Percentiles rank a stretch among this genome's conserved stretches.
phyloP scores from a whole-genome alignment of 2,888 invertebrate genomes.

The Glomeris marginata region DNA sequence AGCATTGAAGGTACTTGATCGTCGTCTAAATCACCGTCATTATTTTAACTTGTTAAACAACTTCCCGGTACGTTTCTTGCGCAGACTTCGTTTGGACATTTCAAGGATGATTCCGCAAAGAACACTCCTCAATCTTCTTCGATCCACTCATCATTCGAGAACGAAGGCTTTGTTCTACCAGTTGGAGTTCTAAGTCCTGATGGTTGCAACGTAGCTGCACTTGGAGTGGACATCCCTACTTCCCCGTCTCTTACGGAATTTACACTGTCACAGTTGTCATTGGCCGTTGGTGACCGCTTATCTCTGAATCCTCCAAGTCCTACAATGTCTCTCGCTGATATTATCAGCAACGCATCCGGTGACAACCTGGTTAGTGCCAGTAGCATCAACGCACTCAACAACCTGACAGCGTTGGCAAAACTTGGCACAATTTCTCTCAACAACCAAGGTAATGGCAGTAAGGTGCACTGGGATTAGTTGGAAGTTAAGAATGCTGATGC shows the following conservation, averaged over 20 bases:
- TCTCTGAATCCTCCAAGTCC: slow-evolving; percentile 14
- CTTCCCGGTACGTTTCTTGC: too few species aligned
- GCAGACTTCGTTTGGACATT: slow-evolving; percentile 12
- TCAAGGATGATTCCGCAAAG: slow-evolving; percentile 10
- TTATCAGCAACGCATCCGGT: slow-evolving; percentile 12
- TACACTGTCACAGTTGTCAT: slow-evolving; percentile 9
- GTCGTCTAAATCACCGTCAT: background rate
- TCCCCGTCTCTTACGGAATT: slow-evolving; percentile 12
- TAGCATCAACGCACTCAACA: slow-evolving; percentile 55
- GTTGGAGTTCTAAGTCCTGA: slow-evolving; percentile 25
- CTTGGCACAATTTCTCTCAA: slow-evolving; percentile 45
- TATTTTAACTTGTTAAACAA: background rate
- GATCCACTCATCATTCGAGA: slow-evolving; percentile 30
- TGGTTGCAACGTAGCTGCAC: slow-evolving; percentile 21
- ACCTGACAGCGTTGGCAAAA: slow-evolving; percentile 77
- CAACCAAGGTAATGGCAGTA: slow-evolving; percentile 30
- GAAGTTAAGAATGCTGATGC: background rate
- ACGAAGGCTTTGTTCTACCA: slow-evolving; percentile 26
- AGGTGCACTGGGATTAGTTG: background rate
- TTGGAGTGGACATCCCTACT: slow-evolving; percentile 19
- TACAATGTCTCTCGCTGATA: slow-evolving; percentile 13
- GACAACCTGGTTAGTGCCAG: slow-evolving; percentile 40
- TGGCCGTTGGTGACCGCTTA: slow-evolving; percentile 11
- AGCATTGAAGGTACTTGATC: slow-evolving; percentile 41
- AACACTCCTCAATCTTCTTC: slow-evolving; percentile 17